Evolutionary conservation across 2,113 vertebrate genomes (phyloP).

Genomic region (Rissa tridactyla): DNA sequence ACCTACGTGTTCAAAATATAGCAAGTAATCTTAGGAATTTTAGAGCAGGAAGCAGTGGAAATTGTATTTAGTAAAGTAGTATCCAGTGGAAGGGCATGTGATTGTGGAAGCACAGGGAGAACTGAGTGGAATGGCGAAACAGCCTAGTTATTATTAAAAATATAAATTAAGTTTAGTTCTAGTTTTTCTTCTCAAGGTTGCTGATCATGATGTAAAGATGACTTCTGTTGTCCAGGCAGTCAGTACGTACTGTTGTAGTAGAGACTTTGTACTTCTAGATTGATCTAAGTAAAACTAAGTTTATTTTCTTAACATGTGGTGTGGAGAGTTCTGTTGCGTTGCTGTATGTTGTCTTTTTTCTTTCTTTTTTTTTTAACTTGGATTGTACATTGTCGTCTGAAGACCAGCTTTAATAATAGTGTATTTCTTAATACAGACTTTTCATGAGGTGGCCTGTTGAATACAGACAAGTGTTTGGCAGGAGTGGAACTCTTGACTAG

Average conservation of each 20-base stretch:
- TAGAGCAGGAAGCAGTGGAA: not conserved
- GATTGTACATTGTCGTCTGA: not conserved
- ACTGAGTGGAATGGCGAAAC: not conserved
- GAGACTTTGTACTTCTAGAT: not conserved
- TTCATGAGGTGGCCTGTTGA: not conserved
- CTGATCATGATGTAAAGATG: not conserved
- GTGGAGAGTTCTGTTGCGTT: not conserved
- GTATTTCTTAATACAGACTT: not conserved
- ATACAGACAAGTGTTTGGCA: not conserved
- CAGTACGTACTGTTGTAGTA: not conserved
- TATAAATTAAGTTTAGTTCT: not conserved
- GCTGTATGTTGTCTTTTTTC: too few relatives aligned
- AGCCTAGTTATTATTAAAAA: not conserved
- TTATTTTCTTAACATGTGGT: not conserved
- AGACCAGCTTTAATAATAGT: not conserved
- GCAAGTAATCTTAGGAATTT: not conserved
- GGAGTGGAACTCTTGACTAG: not conserved
- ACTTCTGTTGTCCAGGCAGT: not conserved
- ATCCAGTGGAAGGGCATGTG: not conserved
- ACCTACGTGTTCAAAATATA: not conserved
- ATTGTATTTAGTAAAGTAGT: not conserved
- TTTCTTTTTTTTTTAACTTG: not conserved
- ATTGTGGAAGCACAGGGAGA: not conserved
- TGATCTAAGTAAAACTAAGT: not conserved
- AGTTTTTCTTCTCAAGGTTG: not conserved